These are phyloP conservation scores for Xiphophorus couchianus DNA, from an alignment of 2,113 vertebrate species.

Conservation along the genomic window DNA sequence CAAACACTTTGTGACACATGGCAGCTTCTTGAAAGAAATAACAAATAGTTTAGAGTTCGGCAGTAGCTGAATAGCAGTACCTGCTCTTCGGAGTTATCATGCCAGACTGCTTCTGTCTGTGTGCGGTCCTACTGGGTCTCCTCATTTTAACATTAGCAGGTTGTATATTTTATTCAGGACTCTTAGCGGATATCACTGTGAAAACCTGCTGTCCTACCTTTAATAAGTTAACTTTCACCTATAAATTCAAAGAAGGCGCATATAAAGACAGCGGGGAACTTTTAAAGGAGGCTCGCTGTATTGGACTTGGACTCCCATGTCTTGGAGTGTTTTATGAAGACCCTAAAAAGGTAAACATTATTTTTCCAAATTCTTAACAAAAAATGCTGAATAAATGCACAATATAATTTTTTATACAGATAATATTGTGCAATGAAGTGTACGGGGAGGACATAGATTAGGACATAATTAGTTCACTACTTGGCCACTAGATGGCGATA, in stretches of 20 bases:
- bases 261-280: conserved; percentile 83
- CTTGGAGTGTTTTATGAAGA: conserved; percentile 91
- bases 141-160: conserved; percentile 81
- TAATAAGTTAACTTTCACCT: conserved; percentile 85
- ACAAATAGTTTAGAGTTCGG: not conserved
- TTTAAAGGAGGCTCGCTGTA: conserved; percentile 85
- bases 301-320: conserved; percentile 84
- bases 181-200: conserved; percentile 82
- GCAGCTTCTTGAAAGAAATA: not conserved
- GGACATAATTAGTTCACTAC: not conserved
- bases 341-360: conserved; percentile 83
- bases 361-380: no score
- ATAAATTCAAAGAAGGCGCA: conserved; percentile 87
- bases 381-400: not conserved
- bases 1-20: not conserved
- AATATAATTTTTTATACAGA: not conserved
- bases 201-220: conserved; percentile 86
- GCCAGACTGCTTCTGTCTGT: conserved; percentile 82
- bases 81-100: conserved; percentile 68
- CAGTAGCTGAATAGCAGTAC: not conserved
- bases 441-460: not conserved
- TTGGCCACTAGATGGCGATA: conserved; percentile 59
- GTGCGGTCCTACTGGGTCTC: conserved; percentile 77
- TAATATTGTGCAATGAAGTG: not conserved
- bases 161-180: conserved; percentile 86